Percentiles rank a stretch among this genome's conserved stretches.
Conservation (phyloP, 2,797 vertebrate genomes). For the Okamejei kenojei region DNA sequence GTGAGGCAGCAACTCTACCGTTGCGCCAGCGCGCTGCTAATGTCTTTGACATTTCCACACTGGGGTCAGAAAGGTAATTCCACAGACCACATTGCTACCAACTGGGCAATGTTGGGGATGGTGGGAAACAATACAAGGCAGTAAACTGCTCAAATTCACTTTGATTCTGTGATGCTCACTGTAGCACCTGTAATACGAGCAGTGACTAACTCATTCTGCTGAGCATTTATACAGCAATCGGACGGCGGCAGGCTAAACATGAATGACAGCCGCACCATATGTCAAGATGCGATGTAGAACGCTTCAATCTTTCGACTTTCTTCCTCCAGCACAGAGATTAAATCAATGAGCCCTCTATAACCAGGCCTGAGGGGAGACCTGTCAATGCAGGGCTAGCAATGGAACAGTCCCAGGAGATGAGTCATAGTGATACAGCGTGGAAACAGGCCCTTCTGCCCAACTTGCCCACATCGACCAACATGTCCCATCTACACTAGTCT, state of each 20-base stretch:
- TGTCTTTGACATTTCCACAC: too few species aligned
- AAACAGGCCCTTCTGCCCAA: too few species aligned
- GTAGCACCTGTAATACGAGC: background rate
- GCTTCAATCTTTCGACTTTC: background rate
- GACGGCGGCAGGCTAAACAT: background rate
- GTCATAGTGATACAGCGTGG: too few species aligned
- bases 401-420: too few species aligned
- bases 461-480: too few species aligned
- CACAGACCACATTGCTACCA: background rate
- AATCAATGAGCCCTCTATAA: background rate
- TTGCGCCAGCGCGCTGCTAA: too few species aligned
- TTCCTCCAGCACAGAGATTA: background rate
- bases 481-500: too few species aligned
- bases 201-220: background rate
- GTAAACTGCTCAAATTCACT: conserved; percentile 4
- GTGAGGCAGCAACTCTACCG: too few species aligned
- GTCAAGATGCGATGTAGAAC: background rate
- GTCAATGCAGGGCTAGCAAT: background rate
- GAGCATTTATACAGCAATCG: background rate
- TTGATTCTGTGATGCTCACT: background rate
- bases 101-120: background rate
- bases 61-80: too few species aligned
- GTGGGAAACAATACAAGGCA: background rate
- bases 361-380: too few species aligned
- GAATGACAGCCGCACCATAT: background rate